Evolutionary conservation across 2,888 invertebrate species (phyloP), one percentile per base, ranked within the genome.

Genomic region (Drosophila mimetica): DNA sequence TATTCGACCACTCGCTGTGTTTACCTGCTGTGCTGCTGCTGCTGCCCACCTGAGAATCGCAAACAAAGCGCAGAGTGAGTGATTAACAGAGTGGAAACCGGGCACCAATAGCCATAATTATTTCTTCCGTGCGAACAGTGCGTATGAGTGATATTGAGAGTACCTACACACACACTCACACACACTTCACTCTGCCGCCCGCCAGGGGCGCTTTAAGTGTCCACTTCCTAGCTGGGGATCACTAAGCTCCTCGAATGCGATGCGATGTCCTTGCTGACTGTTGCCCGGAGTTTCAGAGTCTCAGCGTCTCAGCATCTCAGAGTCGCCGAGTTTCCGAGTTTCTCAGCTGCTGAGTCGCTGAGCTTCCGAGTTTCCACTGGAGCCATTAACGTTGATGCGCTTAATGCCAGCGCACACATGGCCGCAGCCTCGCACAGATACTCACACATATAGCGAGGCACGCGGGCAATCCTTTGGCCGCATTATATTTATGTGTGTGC

Each of bases 301-400:
- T 6, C 13, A 13, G 25, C 4, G 2, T 41, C 20, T 13, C 6
- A 20, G 41, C 6, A 7, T 6, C 13, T 11, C n/a, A n/a, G 13
- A 14, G 22, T 9, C 13, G 5, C 14, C 8, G 22, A 42, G 22
- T 41, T 2, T 8, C 42, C n/a, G 8, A 22, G 30, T 30, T 25
- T 25, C 25, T 25, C 25, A 25, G 25, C 25, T 25, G 25, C 42
- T 42, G 8, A 22, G 30, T 30, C 11, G 9, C 14, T 9, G 22
- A 42, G 22, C 20, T 22, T 44, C 42, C 22, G n/a, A n/a, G 22
- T 14, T 46, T 46, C 30, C 30, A 16, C n/a, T 34, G 61, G 22
- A 36, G 37, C 67, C 67, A 67, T 67, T 67, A 67, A 67, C 48
- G 59, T 46, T 70, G 67, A 67, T 67, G 71, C 67, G 67, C 67